Base-by-base conservation (phyloP, 2,888 invertebrate genomes). In the Ectobius pallidus region DNA sequence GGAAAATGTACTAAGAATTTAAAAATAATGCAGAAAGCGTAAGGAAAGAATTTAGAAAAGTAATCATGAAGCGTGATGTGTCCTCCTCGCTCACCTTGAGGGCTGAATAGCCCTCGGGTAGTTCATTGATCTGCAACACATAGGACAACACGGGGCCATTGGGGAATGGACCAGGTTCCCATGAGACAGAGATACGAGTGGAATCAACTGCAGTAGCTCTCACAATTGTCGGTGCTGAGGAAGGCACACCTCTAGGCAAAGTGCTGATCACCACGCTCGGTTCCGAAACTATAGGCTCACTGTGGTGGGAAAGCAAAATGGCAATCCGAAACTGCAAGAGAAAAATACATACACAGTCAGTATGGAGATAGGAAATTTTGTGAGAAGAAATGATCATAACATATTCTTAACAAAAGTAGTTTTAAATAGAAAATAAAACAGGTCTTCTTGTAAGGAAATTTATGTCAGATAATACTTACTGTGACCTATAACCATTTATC, bases 71-170 rank as follows among this genome's bases (percentile, higher is more conserved):
- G 65, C 65, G 65, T 65, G 65, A 65, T 70, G 14, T n/a, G n/a
- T n/a, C n/a, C n/a, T n/a, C n/a, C 63, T 27, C 79, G 81, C 82
- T 79, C 82, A 92, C 92, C 88, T 91, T 90, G 78, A 91, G 86
- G 76, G 88, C 88, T 77, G 87, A 87, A 79, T 85, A 87, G 75
- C 88, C 87, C 78, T 86, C 86, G 34, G 86, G 85, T 62, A 86
- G 84, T 77, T 88, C 87, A 25, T 87, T 87, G 61, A 95, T 88
- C 79, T 90, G 87, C 76, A 96, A 85, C 77, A 92, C 91, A 84
- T 95, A 97, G 77, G 95, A 93, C 75, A 94, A 89, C 78, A 97
- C 87, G 49, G 94, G 95, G 76, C 95, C 96, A 83, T 95, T 95
- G 69, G 92, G 92, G 81, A 93, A 95, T 70, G 89, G 88, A 18